A percentile compares a stretch with the other conserved stretches of the same genome.
phyloP scores from a whole-genome alignment of 1,140 invertebrate species.

The Monochamus saltuarius region DNA sequence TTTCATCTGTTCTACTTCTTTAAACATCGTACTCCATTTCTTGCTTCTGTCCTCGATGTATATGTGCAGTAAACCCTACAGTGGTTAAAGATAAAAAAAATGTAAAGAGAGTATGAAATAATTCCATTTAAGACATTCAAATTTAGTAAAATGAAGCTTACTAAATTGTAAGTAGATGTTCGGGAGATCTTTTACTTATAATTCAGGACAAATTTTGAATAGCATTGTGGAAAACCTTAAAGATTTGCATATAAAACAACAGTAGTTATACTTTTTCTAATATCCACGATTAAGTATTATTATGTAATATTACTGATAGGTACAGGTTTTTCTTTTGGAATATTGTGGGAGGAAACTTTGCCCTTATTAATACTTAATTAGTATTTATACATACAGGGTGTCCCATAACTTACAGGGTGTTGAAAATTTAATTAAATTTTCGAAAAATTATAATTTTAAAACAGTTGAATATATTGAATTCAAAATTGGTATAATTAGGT shows the following conservation, averaged over 20 bases:
- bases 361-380: too few relatives aligned
- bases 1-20: slow-evolving; percentile 23
- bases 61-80: slow-evolving; percentile 26
- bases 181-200: neutral
- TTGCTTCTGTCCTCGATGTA: slow-evolving; percentile 20
- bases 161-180: neutral
- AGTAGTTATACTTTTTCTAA: too few relatives aligned
- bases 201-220: neutral
- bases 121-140: neutral
- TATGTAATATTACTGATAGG: too few relatives aligned
- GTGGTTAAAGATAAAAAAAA: neutral
- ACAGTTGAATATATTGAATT: too few relatives aligned
- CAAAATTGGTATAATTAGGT: too few relatives aligned
- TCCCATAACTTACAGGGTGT: too few relatives aligned
- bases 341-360: too few relatives aligned
- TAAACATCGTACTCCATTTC: slow-evolving; percentile 25
- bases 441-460: too few relatives aligned
- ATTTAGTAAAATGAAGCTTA: neutral
- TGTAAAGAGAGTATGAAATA: neutral
- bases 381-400: too few relatives aligned
- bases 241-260: neutral
- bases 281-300: too few relatives aligned
- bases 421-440: too few relatives aligned
- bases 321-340: too few relatives aligned
- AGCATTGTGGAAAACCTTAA: neutral